Conservation (phyloP, 64 coral and sea anemone genomes). For the Acropora yongei region DNA sequence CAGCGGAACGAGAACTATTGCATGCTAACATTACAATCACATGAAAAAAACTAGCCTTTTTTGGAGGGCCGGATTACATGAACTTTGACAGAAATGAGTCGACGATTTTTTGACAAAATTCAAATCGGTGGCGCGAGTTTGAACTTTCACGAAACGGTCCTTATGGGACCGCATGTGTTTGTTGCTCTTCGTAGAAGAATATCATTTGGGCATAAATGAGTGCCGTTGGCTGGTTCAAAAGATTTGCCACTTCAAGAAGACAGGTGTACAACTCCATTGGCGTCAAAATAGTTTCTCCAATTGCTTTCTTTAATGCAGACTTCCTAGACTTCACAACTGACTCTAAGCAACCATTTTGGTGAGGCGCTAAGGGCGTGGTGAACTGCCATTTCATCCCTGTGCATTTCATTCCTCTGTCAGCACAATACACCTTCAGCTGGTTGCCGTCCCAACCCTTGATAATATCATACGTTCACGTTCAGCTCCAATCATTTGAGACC, state of each 20-base stretch:
- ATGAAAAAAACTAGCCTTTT: too few species aligned
- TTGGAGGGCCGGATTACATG: too few species aligned
- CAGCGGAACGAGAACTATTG: too few species aligned
- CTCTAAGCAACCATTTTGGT: constrained; percentile 65
- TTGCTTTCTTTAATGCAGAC: constrained; percentile 60
- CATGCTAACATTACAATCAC: too few species aligned
- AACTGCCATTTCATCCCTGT: constrained; percentile 36
- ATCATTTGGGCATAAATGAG: constrained; percentile 60
- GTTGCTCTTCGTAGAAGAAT: constrained; percentile 47
- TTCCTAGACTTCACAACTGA: constrained; percentile 51
- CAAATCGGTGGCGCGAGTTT: constrained; percentile 47
- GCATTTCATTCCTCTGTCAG: background rate
- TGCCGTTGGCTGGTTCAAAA: constrained; percentile 50
- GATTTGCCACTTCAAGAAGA: constrained; percentile 54
- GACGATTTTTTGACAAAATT: constrained; percentile 60
- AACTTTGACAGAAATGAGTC: constrained; percentile 30
- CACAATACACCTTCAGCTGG: constrained; percentile 24
- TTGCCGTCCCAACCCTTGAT: constrained; percentile 34
- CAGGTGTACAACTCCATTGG: constrained; percentile 65
- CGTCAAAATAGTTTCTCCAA: constrained; percentile 31
- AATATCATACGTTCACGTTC: constrained; percentile 34
- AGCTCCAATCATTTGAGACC: constrained; percentile 54
- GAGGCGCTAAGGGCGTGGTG: constrained; percentile 38
- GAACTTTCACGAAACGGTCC: constrained; percentile 51
- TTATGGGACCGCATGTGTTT: constrained; percentile 25